Evolutionary conservation across 2,888 invertebrate genomes (phyloP), one percentile per base, ranked within the genome.

Genomic region (Prenolepis imparis): DNA sequence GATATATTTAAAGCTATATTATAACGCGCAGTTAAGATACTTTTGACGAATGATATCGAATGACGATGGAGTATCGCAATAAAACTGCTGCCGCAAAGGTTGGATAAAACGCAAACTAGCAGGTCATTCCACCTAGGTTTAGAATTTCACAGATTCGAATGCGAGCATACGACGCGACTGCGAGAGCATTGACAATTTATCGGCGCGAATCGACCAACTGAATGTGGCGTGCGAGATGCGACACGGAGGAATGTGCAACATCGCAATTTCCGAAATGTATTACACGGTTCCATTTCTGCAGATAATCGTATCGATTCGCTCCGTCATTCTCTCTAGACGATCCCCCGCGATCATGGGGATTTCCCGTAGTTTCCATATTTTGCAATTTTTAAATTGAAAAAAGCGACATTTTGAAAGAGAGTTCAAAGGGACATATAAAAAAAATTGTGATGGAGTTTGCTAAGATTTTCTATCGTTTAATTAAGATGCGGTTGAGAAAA

Each of bases 231-330:
- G 39, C 83, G 90, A 87, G 84, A 86, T 88, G 84, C 89, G 86
- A 90, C 84, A 70, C 44, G 82, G 61, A 84, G 77, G 72, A 77
- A 80, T 70, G 67, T 32, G 63, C 86, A 77, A 61, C 82, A 81
- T 85, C 86, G 86, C 90, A 89, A 90, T 89, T 90, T 91, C 88
- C 88, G 88, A 89, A 90, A 91, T 91, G 88, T 91, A 90, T 91
- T 90, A 90, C 90, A 88, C 85, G 84, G 81, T 86, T 87, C 86
- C 88, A 86, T 88, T 87, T 87, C 87, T 83, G 78, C 83, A 87
- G 90, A 90, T 88, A 85, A 89, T 90, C 84, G 87, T 77, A 73
- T 87, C 88, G 85, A 92, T 91, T 90, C 88, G 83, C 66, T 83
- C 83, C 87, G 82, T 75, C 77, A 67, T 83, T 78, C 73, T 52